Evolutionary conservation across 2,888 invertebrate species (phyloP).

Genomic region (Dione vanillae): DNA sequence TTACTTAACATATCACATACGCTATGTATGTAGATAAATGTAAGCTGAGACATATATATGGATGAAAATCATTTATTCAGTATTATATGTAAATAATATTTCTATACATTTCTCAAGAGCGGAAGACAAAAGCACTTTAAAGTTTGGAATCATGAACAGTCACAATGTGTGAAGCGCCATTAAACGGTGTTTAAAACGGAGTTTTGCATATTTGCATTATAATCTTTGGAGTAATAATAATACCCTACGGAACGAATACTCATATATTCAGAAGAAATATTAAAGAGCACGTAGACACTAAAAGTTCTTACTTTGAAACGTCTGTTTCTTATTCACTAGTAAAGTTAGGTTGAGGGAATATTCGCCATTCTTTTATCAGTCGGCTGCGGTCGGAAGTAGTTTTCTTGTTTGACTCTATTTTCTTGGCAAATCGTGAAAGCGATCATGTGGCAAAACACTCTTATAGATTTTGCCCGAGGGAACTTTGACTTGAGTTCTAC

Average conservation of each 20-base stretch:
- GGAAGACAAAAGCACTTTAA: constrained; percentile 24
- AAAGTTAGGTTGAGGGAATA: constrained; percentile 57
- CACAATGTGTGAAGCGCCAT: neutral
- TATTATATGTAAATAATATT: neutral
- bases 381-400: constrained; percentile 69
- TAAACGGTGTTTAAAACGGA: constrained; percentile 18
- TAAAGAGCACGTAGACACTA: constrained; percentile 48
- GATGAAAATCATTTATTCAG: neutral
- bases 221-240: constrained; percentile 22
- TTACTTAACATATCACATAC: neutral
- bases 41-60: neutral
- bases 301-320: constrained; percentile 53
- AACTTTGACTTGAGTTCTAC: constrained; percentile 79
- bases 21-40: neutral
- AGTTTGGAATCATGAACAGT: constrained; percentile 16
- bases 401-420: constrained; percentile 75
- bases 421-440: constrained; percentile 81
- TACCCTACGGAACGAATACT: constrained; percentile 9
- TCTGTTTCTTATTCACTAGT: constrained; percentile 66
- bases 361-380: constrained; percentile 61
- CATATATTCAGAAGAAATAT: constrained; percentile 38
- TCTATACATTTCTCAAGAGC: neutral
- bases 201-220: constrained; percentile 18
- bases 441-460: constrained; percentile 83
- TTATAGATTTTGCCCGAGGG: constrained; percentile 80